phyloP scores from a whole-genome alignment of 2,888 invertebrate genomes.

The Noctua pronuba region DNA sequence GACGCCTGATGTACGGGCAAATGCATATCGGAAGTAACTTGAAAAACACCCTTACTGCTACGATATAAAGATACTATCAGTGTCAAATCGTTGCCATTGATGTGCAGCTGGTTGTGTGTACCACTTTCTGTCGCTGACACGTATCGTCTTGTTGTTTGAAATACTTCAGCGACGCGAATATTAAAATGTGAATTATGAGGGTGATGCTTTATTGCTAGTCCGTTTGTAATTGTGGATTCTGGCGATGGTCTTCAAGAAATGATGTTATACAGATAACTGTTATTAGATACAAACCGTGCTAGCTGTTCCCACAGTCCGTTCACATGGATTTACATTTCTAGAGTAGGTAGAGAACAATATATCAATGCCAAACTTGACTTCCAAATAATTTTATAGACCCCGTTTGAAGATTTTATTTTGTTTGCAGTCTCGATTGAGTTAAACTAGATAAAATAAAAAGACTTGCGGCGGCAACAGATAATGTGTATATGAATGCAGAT shows the following conservation, averaged over 20 bases:
- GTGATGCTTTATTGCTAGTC: constrained; percentile 9
- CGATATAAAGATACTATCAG: not conserved
- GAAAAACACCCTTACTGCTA: not conserved
- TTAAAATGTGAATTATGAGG: constrained; percentile 51
- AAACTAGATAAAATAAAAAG: not conserved
- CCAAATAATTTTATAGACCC: not conserved
- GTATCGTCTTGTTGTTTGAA: constrained; percentile 62
- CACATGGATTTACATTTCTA: not conserved
- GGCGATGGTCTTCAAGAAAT: not conserved
- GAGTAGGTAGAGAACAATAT: not conserved
- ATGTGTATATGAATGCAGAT: not conserved
- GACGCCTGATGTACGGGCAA: constrained; percentile 15
- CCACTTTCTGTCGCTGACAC: constrained; percentile 49
- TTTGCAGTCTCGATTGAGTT: not conserved
- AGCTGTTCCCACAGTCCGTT: not conserved
- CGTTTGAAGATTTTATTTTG: not conserved
- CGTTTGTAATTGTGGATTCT: not conserved
- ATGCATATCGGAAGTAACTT: not conserved
- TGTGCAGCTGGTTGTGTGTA: not conserved
- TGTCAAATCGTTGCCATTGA: not conserved
- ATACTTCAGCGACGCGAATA: constrained; percentile 53
- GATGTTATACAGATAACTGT: not conserved
- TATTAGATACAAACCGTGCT: not conserved
- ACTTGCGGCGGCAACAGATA: not conserved
- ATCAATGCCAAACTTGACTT: not conserved